Evolutionary conservation across 2,113 vertebrate genomes (phyloP).

Genomic region (Myrmecophaga tridactyla): DNA sequence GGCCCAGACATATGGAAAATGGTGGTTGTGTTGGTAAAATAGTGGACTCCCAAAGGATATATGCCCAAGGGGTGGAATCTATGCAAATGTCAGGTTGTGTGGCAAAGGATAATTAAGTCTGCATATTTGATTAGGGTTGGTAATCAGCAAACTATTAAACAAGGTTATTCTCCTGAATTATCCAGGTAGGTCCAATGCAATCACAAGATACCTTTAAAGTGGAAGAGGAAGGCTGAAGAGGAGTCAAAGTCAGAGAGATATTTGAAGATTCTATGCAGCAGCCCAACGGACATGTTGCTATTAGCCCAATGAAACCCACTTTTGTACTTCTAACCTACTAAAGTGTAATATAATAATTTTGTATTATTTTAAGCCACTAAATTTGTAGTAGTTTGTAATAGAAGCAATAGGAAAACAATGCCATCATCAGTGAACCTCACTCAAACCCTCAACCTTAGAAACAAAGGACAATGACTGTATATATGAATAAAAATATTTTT

Average conservation of each 20-base stretch:
- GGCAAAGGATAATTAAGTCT: background rate
- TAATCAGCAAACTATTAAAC: background rate
- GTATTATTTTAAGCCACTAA: background rate
- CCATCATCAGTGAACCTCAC: background rate
- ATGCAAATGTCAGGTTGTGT: no score
- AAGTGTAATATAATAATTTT: no score
- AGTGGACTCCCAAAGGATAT: background rate
- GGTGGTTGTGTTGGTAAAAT: no score
- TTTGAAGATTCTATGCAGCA: no score
- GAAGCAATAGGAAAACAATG: background rate
- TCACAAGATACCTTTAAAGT: background rate
- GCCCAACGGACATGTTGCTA: no score
- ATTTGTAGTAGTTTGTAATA: background rate
- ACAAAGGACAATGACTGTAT: background rate
- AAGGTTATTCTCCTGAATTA: background rate
- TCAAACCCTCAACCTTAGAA: background rate
- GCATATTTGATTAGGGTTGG: background rate
- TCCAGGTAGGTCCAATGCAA: no score
- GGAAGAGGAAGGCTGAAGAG: background rate
- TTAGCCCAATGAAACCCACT: background rate
- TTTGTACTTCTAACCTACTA: no score
- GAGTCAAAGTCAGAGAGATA: background rate
- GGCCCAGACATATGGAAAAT: background rate
- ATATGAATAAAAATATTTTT: no score
- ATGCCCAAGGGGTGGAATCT: no score